Percentiles rank a stretch among this genome's conserved stretches.
These are phyloP conservation scores for Brachionus sp. DNA, from an alignment of 1,140 invertebrate species.

Conservation along the genomic window DNA sequence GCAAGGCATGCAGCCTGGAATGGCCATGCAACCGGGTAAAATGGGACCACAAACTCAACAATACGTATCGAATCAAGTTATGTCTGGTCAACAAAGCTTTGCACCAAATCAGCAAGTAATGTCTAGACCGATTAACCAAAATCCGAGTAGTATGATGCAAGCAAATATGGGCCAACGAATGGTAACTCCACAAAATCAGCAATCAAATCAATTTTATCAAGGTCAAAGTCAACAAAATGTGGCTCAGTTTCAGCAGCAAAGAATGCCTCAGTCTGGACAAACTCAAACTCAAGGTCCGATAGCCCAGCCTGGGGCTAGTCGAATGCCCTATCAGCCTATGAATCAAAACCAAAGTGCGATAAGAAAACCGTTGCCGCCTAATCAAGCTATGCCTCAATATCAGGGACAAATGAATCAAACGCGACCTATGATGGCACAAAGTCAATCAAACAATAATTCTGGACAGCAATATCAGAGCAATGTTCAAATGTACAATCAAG, in stretches of 20 bases:
- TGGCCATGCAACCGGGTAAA: not conserved
- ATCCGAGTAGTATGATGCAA: not conserved
- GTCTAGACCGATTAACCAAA: not conserved
- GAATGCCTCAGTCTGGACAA: not conserved
- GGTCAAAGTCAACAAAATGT: not conserved
- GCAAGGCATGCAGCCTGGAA: not conserved
- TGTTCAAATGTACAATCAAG: slow-evolving; percentile 2
- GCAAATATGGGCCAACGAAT: not conserved
- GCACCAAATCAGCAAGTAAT: not conserved
- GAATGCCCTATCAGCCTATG: not conserved
- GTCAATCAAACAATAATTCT: not conserved
- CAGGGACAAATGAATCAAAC: slow-evolving; percentile 7
- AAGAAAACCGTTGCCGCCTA: not conserved
- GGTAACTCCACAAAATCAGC: not conserved
- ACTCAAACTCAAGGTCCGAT: not conserved
- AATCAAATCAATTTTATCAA: slow-evolving; percentile 12
- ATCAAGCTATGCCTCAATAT: not conserved
- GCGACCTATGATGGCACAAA: not conserved
- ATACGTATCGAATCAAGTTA: not conserved
- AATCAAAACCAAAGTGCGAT: not conserved
- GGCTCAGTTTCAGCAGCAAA: not conserved
- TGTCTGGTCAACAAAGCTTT: not conserved
- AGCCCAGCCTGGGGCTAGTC: not conserved
- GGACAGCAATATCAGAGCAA: slow-evolving; percentile 10
- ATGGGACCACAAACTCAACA: not conserved